Conservation (phyloP, 2,888 invertebrate genomes). For the Patella pellucida region DNA sequence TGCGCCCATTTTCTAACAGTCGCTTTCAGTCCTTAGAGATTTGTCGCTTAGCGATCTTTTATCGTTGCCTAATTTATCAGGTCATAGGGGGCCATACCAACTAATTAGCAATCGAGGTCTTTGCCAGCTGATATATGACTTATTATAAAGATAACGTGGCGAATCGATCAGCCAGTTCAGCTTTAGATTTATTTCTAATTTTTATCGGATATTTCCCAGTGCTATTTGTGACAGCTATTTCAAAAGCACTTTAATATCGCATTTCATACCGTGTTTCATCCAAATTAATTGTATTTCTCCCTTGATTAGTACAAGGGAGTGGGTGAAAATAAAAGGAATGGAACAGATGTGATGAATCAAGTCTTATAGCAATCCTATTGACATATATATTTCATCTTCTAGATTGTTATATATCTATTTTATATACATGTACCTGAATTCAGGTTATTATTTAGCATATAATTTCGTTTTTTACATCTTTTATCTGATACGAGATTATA, state of each 20-base stretch:
- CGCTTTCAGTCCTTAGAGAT: slow-evolving; percentile 18
- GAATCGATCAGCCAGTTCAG: slow-evolving; percentile 28
- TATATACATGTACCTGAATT: too few species aligned
- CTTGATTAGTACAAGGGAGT: background rate
- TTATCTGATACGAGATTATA: too few species aligned
- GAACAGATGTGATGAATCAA: background rate
- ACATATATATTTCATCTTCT: too few species aligned
- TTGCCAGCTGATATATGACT: slow-evolving; percentile 36
- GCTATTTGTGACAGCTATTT: slow-evolving; percentile 28
- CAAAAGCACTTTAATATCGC: background rate
- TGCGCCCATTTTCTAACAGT: slow-evolving; percentile 11
- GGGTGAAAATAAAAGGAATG: background rate
- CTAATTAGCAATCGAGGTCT: slow-evolving; percentile 35
- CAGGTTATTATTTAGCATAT: too few species aligned
- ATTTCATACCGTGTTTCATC: background rate
- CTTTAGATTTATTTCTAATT: slow-evolving; percentile 40
- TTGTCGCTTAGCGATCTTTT: slow-evolving; percentile 27
- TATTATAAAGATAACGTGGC: slow-evolving; percentile 38
- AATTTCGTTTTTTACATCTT: too few species aligned
- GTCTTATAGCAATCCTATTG: too few species aligned
- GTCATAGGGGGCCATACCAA: slow-evolving; percentile 34
- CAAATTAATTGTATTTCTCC: slow-evolving; percentile 13
- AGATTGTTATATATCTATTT: too few species aligned
- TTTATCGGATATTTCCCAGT: slow-evolving; percentile 39
- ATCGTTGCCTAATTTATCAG: slow-evolving; percentile 42